Conservation (phyloP, 2,888 invertebrate species). For the Drosophila paucipuncta region DNA sequence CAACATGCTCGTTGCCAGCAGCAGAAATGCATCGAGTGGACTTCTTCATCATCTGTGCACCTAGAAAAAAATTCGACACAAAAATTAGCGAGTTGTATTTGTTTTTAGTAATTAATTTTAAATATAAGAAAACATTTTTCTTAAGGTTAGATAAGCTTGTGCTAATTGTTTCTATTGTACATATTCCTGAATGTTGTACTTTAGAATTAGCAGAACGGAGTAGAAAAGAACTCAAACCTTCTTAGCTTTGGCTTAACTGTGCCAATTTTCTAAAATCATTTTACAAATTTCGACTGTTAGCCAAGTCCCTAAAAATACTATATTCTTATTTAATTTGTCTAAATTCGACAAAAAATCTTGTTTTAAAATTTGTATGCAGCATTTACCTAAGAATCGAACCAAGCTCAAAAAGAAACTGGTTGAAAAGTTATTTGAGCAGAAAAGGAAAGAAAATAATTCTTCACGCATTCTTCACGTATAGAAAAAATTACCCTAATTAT, state of each 20-base stretch:
- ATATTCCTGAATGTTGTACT: no score
- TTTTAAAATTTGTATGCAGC: no score
- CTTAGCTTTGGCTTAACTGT: no score
- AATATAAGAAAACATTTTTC: not conserved
- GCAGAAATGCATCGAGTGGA: slow-evolving; percentile 4
- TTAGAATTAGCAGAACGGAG: no score
- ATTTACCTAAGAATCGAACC: not conserved
- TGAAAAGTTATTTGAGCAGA: not conserved
- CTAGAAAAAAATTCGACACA: not conserved
- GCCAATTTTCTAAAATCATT: no score
- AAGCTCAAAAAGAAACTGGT: no score
- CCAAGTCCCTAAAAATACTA: no score
- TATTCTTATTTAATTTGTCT: not conserved
- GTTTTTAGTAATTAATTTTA: not conserved
- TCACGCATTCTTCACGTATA: no score
- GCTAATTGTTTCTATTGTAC: no score
- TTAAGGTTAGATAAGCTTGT: not conserved
- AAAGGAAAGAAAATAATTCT: not conserved
- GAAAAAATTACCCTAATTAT: not conserved
- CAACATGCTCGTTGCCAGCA: slow-evolving; percentile 37
- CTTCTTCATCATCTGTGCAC: slow-evolving; percentile 21
- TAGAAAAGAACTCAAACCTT: no score
- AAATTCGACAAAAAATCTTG: no score
- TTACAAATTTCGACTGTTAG: no score
- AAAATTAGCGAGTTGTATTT: not conserved